Evolutionary conservation across 2,113 vertebrate genomes (phyloP).

Genomic region (Oncorhynchus mykiss): DNA sequence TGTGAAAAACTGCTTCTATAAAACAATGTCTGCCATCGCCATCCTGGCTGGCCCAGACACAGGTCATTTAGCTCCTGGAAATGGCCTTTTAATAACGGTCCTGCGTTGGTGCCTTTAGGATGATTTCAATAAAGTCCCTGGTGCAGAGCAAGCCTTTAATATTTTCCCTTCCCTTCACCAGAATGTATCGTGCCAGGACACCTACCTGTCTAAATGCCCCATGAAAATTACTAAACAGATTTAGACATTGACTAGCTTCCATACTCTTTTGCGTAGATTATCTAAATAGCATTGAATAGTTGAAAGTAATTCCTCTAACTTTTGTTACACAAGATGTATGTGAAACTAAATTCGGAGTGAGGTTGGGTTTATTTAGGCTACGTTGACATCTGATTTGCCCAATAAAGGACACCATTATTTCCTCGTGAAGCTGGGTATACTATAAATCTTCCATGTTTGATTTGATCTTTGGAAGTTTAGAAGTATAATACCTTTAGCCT

Average conservation of each 20-base stretch:
- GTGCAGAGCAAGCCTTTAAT: constrained; percentile 41
- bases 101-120: constrained; percentile 35
- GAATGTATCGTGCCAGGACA: background rate
- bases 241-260: constrained; percentile 35
- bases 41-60: constrained; percentile 29
- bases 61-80: constrained; percentile 41
- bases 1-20: constrained; percentile 37
- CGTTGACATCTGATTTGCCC: no score
- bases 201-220: constrained; percentile 51
- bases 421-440: no score
- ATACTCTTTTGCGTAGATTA: no score
- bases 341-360: no score
- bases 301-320: no score
- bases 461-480: no score
- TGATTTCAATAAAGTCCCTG: constrained; percentile 27
- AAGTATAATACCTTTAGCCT: no score
- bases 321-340: no score
- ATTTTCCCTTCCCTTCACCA: constrained; percentile 24
- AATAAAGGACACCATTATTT: no score
- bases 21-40: constrained; percentile 37
- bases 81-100: constrained; percentile 55
- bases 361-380: no score
- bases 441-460: constrained; percentile 63
- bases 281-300: no score
- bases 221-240: constrained; percentile 64